A percentile compares a stretch with the other conserved stretches of the same genome.
Evolutionary conservation across 2,797 vertebrate species (phyloP).

Genomic region (Argyrosomus regius): DNA sequence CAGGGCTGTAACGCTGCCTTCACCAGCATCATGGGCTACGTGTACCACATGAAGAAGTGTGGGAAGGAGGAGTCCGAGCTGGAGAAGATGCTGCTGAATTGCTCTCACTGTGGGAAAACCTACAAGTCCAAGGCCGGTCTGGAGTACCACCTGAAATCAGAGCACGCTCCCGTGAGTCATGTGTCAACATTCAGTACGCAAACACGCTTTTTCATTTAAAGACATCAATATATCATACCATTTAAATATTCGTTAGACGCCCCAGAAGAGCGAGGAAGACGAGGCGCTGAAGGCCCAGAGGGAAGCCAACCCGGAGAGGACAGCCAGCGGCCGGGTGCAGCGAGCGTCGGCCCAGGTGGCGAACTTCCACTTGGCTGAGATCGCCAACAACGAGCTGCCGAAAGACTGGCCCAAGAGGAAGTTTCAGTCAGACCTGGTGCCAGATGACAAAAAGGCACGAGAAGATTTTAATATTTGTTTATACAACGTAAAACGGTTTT

Average conservation of each 20-base stretch:
- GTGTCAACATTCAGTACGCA: too few relatives aligned
- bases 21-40: constrained; percentile 95
- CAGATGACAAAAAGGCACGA: constrained; percentile 93
- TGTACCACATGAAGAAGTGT: constrained; percentile 95
- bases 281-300: constrained; percentile 69
- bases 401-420: constrained; percentile 97
- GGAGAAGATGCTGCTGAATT: constrained; percentile 92
- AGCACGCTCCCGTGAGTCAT: constrained; percentile 91
- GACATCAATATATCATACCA: neutral
- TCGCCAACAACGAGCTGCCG: constrained; percentile 92
- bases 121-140: constrained; percentile 95
- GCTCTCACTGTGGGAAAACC: constrained; percentile 92
- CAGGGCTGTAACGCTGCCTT: constrained; percentile 94
- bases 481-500: neutral
- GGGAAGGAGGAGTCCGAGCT: constrained; percentile 93
- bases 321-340: constrained; percentile 89
- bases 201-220: too few relatives aligned
- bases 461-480: neutral
- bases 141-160: constrained; percentile 93
- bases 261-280: constrained; percentile 72
- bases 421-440: constrained; percentile 94
- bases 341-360: constrained; percentile 94
- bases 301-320: constrained; percentile 81
- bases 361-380: constrained; percentile 93
- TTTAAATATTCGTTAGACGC: constrained; percentile 69